A percentile compares a stretch with the other conserved stretches of the same genome.
phyloP scores from a whole-genome alignment of 1,140 invertebrate species.

The Drosophila kurseongensis region DNA sequence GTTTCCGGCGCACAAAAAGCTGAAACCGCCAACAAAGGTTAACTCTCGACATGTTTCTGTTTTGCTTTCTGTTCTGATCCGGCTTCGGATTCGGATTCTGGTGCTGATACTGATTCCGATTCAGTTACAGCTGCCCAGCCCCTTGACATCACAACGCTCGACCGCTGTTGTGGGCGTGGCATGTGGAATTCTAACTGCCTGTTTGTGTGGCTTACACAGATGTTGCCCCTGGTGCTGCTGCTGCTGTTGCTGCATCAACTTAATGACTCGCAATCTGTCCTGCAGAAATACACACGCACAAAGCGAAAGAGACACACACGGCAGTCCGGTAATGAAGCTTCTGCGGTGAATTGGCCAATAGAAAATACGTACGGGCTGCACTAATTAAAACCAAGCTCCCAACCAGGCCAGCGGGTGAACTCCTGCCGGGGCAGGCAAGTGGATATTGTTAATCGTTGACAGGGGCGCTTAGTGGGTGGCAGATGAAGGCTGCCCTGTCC shows the following conservation, averaged over 20 bases:
- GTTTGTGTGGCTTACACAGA: conserved; percentile 44
- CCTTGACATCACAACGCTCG: conserved; percentile 40
- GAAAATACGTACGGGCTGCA: conserved; percentile 67
- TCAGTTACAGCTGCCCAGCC: conserved; percentile 33
- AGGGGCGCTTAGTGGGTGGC: not conserved
- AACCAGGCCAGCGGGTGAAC: conserved; percentile 41
- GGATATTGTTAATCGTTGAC: conserved; percentile 65
- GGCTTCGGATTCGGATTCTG: conserved; percentile 17
- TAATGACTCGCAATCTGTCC: conserved; percentile 76
- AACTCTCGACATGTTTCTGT: conserved; percentile 58
- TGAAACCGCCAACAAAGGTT: conserved; percentile 64
- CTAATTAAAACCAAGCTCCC: conserved; percentile 81
- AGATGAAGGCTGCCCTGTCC: not conserved
- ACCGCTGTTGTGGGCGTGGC: conserved; percentile 59
- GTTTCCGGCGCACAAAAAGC: conserved; percentile 64
- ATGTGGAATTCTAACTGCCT: conserved; percentile 54
- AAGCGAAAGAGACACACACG: conserved; percentile 34
- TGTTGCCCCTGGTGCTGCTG: conserved; percentile 10
- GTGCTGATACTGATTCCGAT: conserved; percentile 30
- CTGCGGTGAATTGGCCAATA: conserved; percentile 82
- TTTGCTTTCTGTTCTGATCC: conserved; percentile 38
- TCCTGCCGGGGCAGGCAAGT: conserved; percentile 19
- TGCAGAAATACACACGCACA: conserved; percentile 35
- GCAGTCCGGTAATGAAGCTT: conserved; percentile 63
- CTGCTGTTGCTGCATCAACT: conserved; percentile 51